Evolutionary conservation across 1,140 invertebrate species (phyloP), one percentile per base, ranked within the genome.

Genomic region (Atta cephalotes): DNA sequence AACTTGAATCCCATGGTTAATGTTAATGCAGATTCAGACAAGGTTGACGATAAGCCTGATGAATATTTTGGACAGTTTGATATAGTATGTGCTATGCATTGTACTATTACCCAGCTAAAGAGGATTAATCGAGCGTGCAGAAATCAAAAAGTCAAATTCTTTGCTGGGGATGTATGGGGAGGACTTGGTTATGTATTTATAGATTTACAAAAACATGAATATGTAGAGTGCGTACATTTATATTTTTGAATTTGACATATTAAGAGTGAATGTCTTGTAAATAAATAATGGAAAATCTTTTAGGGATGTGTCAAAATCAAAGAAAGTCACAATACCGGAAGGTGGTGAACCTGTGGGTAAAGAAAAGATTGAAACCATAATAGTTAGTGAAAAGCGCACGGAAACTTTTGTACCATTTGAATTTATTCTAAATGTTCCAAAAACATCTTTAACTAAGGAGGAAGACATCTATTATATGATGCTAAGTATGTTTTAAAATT

Each of bases 1-100:
- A 96, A 97, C 65, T 96, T 99, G 66, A 99, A 99, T 95, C 98
- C 98, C 0, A 98, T 99, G 97, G 99, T 99, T 0, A 96, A 97
- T 85, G 97, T 99, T 9, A 96, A 94, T 1, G 96, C 97, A 18
- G 98, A 98, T 92, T 96, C 96, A 0, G 94, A 95, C 0, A 96
- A 96, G 66, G 92, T 97, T 4, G 95, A 96, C 25, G 96, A 96
- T 51, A 96, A 97, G 84, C 95, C 97, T 25, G 96, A 97, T 60
- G 96, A 96, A 28, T 99, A 96, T 94, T 99, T 98, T 91, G 95
- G 95, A 31, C 91, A 97, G 28, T 99, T 98, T 94, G 97, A 98
- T 94, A 97, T 99, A 1, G 97, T 99, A 0, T 97, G 98, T 93
- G 97, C 97, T 2, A 98, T 97, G 6, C 97, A 97, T 72, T 97